Evolutionary conservation across 2,113 vertebrate species (phyloP).

Genomic region (Leucopternis melanops): DNA sequence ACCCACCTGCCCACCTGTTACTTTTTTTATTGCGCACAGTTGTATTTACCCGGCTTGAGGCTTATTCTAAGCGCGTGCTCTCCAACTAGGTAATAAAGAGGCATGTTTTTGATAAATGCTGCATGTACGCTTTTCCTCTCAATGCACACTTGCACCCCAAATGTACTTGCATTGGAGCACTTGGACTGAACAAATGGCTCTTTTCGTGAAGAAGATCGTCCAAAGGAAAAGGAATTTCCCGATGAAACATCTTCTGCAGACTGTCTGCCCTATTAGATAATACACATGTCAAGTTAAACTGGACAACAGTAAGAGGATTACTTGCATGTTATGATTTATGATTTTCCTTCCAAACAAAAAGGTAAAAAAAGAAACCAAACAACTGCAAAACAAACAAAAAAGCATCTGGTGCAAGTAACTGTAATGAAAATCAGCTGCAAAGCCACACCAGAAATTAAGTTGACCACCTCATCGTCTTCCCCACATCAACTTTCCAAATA

Average conservation of each 20-base stretch:
- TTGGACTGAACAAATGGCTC: not conserved
- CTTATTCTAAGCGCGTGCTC: conserved; percentile 38
- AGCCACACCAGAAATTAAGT: no score
- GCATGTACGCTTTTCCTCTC: conserved; percentile 13
- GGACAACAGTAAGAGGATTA: not conserved
- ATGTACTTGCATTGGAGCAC: conserved; percentile 41
- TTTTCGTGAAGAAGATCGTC: not conserved
- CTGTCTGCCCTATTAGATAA: conserved; percentile 20
- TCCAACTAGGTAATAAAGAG: conserved; percentile 26
- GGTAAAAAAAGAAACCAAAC: no score
- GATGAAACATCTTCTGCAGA: conserved; percentile 35
- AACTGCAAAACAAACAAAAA: no score
- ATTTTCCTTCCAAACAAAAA: no score
- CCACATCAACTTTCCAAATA: no score
- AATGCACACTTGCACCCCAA: conserved; percentile 57
- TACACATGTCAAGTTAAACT: not conserved
- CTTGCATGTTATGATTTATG: not conserved
- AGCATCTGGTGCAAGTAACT: no score
- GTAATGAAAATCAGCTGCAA: no score
- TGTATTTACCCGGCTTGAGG: conserved; percentile 62
- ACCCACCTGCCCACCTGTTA: no score
- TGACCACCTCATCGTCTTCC: no score
- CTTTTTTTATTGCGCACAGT: not conserved
- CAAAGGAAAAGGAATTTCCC: not conserved
- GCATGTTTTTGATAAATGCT: not conserved